Evolutionary conservation across 2,113 vertebrate species (phyloP).

Genomic region (Salminus brasiliensis): DNA sequence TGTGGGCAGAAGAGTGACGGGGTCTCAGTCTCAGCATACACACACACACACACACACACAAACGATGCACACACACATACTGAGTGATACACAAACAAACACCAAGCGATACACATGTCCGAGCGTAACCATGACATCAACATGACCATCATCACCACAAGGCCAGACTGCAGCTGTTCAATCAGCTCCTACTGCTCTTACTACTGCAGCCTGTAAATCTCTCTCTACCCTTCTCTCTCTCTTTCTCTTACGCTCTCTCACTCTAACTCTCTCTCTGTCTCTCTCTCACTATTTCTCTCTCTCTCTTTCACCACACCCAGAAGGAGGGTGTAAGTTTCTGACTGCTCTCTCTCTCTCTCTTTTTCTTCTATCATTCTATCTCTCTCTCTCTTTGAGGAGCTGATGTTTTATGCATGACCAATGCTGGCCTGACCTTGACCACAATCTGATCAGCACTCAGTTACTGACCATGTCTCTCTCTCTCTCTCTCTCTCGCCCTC

Average conservation of each 20-base stretch:
- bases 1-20: no score
- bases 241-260: background rate
- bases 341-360: constrained; percentile 13
- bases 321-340: no score
- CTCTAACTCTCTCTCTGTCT: background rate
- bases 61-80: no score
- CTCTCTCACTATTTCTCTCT: constrained; percentile 23
- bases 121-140: background rate
- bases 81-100: no score
- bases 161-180: background rate
- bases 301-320: constrained; percentile 30
- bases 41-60: no score
- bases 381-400: constrained; percentile 44
- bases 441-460: constrained; percentile 25
- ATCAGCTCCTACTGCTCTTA: background rate
- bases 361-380: constrained; percentile 56
- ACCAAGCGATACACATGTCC: no score
- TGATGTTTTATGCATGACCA: constrained; percentile 64
- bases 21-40: no score
- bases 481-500: background rate
- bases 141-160: background rate
- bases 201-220: background rate
- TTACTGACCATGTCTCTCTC: constrained; percentile 25
- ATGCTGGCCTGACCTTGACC: constrained; percentile 53
- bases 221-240: background rate